Percentiles rank a stretch among this genome's conserved stretches.
Evolutionary conservation across 2,113 vertebrate genomes (phyloP).

Genomic region (Octodon degus): DNA sequence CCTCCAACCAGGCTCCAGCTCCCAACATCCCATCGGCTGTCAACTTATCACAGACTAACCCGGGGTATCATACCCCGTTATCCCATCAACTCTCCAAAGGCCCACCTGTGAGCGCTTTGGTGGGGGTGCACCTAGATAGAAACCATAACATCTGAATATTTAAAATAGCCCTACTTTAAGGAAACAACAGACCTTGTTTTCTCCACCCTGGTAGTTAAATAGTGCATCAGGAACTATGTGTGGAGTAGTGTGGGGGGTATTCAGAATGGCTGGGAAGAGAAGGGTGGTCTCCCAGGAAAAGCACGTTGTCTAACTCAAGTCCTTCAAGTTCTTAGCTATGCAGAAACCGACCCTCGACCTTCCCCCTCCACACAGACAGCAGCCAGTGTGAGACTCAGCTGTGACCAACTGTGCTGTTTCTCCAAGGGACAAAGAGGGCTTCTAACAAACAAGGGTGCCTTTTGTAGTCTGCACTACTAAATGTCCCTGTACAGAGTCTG

Average conservation of each 20-base stretch:
- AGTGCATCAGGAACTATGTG: background rate
- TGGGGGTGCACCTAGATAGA: background rate
- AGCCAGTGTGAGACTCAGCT: background rate
- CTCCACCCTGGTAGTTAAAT: background rate
- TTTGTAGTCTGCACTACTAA: background rate
- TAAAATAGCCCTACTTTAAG: background rate
- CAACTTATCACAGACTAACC: background rate
- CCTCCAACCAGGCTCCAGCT: background rate
- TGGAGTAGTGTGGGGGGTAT: background rate
- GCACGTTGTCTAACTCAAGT: background rate
- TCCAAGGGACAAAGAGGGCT: slow-evolving; percentile 15
- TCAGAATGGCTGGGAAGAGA: slow-evolving; percentile 1
- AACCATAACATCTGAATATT: background rate
- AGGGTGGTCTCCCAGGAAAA: background rate
- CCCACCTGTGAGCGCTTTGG: background rate
- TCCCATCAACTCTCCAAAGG: background rate
- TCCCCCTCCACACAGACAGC: background rate
- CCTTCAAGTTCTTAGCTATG: background rate
- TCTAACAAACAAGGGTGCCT: background rate
- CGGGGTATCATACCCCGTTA: background rate
- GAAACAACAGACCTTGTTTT: background rate
- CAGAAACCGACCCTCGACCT: background rate
- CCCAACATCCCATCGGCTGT: background rate
- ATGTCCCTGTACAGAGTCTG: background rate
- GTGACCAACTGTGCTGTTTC: background rate